phyloP scores from a whole-genome alignment of 2,888 invertebrate genomes.

The Agrypnus murinus region DNA sequence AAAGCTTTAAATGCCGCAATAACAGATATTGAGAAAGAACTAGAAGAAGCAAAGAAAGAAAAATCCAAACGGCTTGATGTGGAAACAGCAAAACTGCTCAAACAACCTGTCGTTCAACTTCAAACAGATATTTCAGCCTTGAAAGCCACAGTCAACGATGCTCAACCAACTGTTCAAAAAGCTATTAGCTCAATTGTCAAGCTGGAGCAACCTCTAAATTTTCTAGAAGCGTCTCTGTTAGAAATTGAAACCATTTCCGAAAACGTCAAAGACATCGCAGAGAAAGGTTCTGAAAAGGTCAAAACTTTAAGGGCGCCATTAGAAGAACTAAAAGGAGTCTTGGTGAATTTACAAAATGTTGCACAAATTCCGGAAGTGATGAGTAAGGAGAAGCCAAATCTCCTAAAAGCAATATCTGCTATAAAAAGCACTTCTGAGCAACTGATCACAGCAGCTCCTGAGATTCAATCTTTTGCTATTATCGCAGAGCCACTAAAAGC shows the following conservation, averaged over 20 bases:
- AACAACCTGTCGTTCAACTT: slow-evolving; percentile 32
- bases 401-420: neutral
- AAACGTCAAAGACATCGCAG: slow-evolving; percentile 16
- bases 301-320: slow-evolving; percentile 55
- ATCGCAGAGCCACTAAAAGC: too few relatives aligned
- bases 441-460: too few relatives aligned
- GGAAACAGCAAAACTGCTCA: slow-evolving; percentile 22
- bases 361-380: slow-evolving; percentile 8
- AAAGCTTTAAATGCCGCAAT: slow-evolving; percentile 28
- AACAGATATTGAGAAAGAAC: slow-evolving; percentile 16
- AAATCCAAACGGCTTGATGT: slow-evolving; percentile 13
- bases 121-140: slow-evolving; percentile 16
- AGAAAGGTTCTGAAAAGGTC: slow-evolving; percentile 43
- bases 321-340: slow-evolving; percentile 40
- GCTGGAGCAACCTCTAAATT: slow-evolving; percentile 15
- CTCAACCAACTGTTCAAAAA: slow-evolving; percentile 2
- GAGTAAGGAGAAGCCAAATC: neutral
- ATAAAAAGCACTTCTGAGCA: neutral
- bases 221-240: slow-evolving; percentile 15
- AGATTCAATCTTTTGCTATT: too few relatives aligned
- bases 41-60: neutral
- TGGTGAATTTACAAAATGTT: slow-evolving; percentile 33
- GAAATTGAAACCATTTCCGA: slow-evolving; percentile 1
- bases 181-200: slow-evolving; percentile 9
- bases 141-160: neutral